Evolutionary conservation across 2,113 vertebrate genomes (phyloP).

Genomic region (Archilochus colubris): DNA sequence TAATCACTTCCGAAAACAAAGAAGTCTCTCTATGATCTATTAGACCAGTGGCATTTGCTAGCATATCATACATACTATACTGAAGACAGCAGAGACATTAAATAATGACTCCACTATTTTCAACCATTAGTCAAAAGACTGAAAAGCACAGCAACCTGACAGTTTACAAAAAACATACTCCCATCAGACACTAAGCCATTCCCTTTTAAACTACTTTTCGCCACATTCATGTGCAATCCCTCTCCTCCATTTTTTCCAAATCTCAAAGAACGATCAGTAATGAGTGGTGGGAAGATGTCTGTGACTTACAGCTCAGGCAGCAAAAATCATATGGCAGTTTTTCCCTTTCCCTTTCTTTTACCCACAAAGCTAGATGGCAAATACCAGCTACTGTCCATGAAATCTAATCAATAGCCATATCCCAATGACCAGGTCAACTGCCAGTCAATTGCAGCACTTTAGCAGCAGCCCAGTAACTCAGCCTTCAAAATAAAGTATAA

Average conservation of each 20-base stretch:
- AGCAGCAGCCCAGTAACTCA: background rate
- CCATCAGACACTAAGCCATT: background rate
- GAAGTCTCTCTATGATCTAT: background rate
- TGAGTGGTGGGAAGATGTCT: background rate
- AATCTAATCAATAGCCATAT: background rate
- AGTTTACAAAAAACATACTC: background rate
- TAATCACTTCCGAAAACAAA: background rate
- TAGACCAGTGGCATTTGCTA: background rate
- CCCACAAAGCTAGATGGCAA: background rate
- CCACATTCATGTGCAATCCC: background rate
- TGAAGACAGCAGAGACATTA: background rate
- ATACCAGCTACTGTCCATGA: background rate
- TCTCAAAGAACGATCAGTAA: background rate
- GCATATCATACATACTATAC: background rate
- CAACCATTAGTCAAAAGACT: background rate
- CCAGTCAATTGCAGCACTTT: background rate
- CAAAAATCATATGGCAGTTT: background rate
- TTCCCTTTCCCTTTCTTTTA: background rate
- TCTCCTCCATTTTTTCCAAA: background rate
- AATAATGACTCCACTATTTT: background rate
- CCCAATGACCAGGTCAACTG: background rate
- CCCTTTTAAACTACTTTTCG: background rate
- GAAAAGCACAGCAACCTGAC: background rate
- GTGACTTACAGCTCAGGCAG: background rate
- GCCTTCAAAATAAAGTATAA: background rate